phyloP scores from a whole-genome alignment of 1,140 invertebrate genomes.

The Calephelis nemesis region DNA sequence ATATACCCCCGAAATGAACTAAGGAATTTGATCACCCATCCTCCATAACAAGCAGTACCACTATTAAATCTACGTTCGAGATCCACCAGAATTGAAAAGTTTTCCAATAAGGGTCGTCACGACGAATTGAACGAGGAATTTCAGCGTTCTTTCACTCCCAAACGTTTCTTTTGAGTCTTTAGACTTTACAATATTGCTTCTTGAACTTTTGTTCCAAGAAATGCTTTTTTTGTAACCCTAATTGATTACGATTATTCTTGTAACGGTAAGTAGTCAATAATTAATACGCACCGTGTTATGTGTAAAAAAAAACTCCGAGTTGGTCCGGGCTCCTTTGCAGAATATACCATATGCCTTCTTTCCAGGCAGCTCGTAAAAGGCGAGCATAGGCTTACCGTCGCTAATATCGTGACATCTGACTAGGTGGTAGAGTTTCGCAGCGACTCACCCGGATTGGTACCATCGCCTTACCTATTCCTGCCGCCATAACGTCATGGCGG shows the following conservation, averaged over 20 bases:
- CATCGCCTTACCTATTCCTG: too few relatives aligned
- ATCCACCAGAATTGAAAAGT: constrained; percentile 35
- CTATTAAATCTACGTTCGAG: constrained; percentile 31
- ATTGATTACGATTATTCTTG: neutral
- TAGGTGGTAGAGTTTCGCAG: too few relatives aligned
- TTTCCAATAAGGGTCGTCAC: constrained; percentile 42
- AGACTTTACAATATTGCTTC: constrained; percentile 26
- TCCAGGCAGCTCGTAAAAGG: too few relatives aligned
- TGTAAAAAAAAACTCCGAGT: too few relatives aligned
- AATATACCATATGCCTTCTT: too few relatives aligned
- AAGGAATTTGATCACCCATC: constrained; percentile 19
- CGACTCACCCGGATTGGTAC: too few relatives aligned
- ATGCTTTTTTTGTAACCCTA: constrained; percentile 1
- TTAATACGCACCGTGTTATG: too few relatives aligned
- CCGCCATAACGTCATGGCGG: too few relatives aligned
- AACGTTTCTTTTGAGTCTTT: constrained; percentile 33
- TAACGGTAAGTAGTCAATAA: too few relatives aligned
- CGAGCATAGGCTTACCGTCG: too few relatives aligned
- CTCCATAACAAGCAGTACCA: constrained; percentile 26
- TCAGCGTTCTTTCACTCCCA: constrained; percentile 26
- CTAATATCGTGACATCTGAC: too few relatives aligned
- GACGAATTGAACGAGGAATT: constrained; percentile 33
- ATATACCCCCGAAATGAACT: constrained; percentile 1
- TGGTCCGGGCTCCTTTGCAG: too few relatives aligned
- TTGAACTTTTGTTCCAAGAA: constrained; percentile 16